Percentiles rank a stretch among this genome's conserved stretches.
Evolutionary conservation across 2,113 vertebrate genomes (phyloP).

Genomic region (Silurus meridionalis): DNA sequence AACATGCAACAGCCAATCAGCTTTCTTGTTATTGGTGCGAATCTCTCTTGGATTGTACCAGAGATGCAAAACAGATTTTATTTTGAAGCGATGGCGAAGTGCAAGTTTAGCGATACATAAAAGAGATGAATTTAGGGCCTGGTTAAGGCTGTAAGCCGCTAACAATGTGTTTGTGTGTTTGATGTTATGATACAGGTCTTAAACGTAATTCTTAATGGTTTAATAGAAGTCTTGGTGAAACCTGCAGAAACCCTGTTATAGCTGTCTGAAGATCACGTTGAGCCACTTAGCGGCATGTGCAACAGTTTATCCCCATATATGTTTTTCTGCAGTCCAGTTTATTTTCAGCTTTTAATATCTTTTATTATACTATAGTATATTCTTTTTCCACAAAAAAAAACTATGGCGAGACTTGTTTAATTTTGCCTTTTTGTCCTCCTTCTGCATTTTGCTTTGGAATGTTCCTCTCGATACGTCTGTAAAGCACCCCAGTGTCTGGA

Average conservation of each 20-base stretch:
- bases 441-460: conserved; percentile 4
- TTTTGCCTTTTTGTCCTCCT: neutral
- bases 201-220: too few relatives aligned
- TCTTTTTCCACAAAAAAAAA: neutral
- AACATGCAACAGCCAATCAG: too few relatives aligned
- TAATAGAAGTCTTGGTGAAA: too few relatives aligned
- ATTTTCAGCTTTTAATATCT: neutral
- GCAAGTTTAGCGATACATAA: too few relatives aligned
- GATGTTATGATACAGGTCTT: too few relatives aligned
- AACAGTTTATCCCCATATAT: neutral
- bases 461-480: conserved; percentile 77
- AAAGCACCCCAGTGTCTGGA: conserved; percentile 81
- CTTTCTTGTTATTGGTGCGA: too few relatives aligned
- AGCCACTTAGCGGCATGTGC: neutral
- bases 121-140: too few relatives aligned
- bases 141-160: too few relatives aligned
- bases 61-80: too few relatives aligned
- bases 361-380: neutral
- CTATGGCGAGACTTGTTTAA: neutral
- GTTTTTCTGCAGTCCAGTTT: neutral
- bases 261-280: neutral
- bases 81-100: too few relatives aligned
- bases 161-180: too few relatives aligned
- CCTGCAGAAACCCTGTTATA: neutral
- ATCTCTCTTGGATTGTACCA: too few relatives aligned